Base-by-base conservation (phyloP, 2,888 invertebrate species). In the Cheilosia grossa region DNA sequence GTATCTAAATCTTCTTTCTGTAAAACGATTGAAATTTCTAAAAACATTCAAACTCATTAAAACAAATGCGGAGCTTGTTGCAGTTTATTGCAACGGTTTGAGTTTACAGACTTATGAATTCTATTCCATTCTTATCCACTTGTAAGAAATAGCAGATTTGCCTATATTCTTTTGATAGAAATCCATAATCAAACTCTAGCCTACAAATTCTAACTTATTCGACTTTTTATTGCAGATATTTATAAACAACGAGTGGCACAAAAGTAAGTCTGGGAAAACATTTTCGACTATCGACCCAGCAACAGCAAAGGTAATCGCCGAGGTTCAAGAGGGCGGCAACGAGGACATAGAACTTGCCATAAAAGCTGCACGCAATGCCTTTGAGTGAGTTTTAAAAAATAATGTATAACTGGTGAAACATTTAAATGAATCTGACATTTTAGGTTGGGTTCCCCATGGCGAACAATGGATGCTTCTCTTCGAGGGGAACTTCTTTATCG, bases 201-300 rank as follows among this genome's bases (percentile, higher is more conserved):
- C 10, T 37, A 3, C 33, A 13, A 13, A 37, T 10, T 9, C 33
- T 37, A 3, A 37, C 13, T 37, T n/a, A n/a, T 3, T 37, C 13
- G 13, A 13, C 10, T 37, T 13, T 3, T 2, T 10, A 21, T 91
- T 89, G 51, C 89, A 98, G 97, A 93, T 99, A 73, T 99, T 99
- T 91, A 98, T 99, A 89, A 97, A 99, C 93, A 99, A 99, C 92
- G 98, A 99, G 92, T 99, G 97, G 97, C 95, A 96, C 89, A 96
- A 97, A 91, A 96, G 98, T 2, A 94, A 94, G 69, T 96, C 96
- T 63, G 97, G 98, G 7, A 96, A 96, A 91, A 97, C 96, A 0
- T 99, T 99, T 91, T 93, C 94, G 42, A 96, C 97, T 0, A 92
- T 96, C 66, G 98, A 99, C 91, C 99, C 99, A 0, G 89, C 96